These are phyloP conservation scores for Lontra canadensis DNA, from an alignment of 2,113 vertebrate genomes.

Conservation along the genomic window DNA sequence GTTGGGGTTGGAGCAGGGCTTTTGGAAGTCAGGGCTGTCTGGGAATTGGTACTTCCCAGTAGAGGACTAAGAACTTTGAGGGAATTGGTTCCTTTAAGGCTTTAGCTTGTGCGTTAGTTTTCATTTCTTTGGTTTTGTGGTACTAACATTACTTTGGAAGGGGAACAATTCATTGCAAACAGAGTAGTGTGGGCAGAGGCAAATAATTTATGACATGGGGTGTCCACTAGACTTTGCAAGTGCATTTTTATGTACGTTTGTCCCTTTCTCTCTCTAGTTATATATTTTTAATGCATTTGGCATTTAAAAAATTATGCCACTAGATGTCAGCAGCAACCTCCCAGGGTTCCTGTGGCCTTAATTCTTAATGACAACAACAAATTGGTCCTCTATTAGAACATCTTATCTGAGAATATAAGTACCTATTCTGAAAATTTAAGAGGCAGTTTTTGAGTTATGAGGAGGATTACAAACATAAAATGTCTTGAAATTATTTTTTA, in stretches of 20 bases:
- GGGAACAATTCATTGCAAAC: neutral
- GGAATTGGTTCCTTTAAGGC: neutral
- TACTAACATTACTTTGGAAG: neutral
- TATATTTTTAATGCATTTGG: neutral
- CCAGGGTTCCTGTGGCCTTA: constrained; percentile 60
- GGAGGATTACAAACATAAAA: neutral
- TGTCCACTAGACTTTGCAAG: neutral
- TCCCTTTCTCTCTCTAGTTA: neutral
- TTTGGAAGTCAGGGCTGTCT: neutral
- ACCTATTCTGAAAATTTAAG: neutral
- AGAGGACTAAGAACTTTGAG: neutral
- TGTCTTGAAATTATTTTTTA: neutral
- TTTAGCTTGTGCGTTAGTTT: neutral
- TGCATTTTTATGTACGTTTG: neutral
- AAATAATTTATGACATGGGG: neutral
- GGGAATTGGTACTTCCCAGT: neutral
- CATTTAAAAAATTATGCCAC: constrained; percentile 70
- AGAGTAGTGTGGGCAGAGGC: neutral
- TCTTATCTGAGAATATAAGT: constrained; percentile 5
- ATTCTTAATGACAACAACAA: constrained; percentile 56
- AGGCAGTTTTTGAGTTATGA: neutral
- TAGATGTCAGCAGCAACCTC: constrained; percentile 86
- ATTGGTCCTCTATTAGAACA: constrained; percentile 37
- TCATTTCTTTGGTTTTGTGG: neutral
- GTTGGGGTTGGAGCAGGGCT: neutral